These are phyloP conservation scores for Linnaemya tessellans DNA, from an alignment of 2,888 invertebrate genomes.

Conservation along the genomic window DNA sequence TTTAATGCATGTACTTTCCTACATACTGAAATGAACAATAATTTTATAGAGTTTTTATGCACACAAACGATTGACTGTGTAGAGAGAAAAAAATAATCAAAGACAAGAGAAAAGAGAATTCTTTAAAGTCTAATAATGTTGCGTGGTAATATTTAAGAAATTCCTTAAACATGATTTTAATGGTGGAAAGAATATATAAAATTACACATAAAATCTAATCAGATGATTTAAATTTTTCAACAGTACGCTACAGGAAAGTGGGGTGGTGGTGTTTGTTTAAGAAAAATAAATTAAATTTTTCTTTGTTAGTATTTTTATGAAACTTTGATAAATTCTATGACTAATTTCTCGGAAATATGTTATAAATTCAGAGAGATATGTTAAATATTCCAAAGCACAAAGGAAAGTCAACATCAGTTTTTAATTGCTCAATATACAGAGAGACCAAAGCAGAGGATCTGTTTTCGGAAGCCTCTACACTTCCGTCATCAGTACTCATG, in stretches of 20 bases:
- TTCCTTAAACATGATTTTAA: constrained; percentile 71
- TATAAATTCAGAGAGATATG: too few relatives aligned
- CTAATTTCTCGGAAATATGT: too few relatives aligned
- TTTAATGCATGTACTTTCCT: constrained; percentile 16
- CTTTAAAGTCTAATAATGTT: constrained; percentile 61
- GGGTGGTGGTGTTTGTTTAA: not conserved
- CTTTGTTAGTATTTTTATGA: too few relatives aligned
- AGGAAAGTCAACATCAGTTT: too few relatives aligned
- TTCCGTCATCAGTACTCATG: too few relatives aligned
- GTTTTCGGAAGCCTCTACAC: too few relatives aligned
- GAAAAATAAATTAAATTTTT: too few relatives aligned
- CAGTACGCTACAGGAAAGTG: constrained; percentile 53
- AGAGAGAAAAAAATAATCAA: too few relatives aligned
- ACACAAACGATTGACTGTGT: not conserved
- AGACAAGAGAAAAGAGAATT: constrained; percentile 23
- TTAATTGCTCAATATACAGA: too few relatives aligned
- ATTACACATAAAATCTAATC: constrained; percentile 72
- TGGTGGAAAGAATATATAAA: constrained; percentile 69
- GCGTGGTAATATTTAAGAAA: constrained; percentile 72
- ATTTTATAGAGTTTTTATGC: constrained; percentile 25
- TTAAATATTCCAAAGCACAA: too few relatives aligned
- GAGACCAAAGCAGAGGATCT: too few relatives aligned
- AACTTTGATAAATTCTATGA: too few relatives aligned
- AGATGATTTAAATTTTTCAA: constrained; percentile 70
- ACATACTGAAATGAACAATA: constrained; percentile 1